Conservation (phyloP, 2,888 invertebrate species). For the Dasysyrphus albostriatus region DNA sequence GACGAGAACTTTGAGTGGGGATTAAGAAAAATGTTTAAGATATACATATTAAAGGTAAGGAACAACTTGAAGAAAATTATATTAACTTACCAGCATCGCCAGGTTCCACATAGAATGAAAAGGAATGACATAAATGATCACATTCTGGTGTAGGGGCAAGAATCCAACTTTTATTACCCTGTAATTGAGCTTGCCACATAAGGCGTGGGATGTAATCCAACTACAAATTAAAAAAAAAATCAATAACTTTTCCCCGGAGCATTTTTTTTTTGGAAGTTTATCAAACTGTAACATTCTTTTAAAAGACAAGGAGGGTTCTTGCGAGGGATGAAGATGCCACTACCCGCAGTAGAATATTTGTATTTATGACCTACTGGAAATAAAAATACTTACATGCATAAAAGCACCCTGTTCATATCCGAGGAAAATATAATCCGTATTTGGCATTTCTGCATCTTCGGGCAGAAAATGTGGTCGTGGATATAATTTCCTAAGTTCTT, state of each 20-base stretch:
- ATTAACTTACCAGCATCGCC: conserved; percentile 91
- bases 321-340: no score
- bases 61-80: no score
- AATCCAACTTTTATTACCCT: conserved; percentile 93
- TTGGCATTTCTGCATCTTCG: conserved; percentile 93
- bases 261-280: no score
- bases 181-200: conserved; percentile 97
- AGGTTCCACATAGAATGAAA: conserved; percentile 91
- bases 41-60: not conserved
- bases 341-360: no score
- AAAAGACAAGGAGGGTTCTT: no score
- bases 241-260: no score
- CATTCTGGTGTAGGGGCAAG: conserved; percentile 94
- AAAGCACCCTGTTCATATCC: conserved; percentile 95
- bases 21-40: not conserved
- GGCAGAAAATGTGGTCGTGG: conserved; percentile 93
- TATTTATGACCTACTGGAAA: not conserved
- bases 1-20: conserved; percentile 87
- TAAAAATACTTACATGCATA: conserved; percentile 90
- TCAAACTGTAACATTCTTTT: no score
- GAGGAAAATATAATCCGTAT: conserved; percentile 95
- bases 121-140: conserved; percentile 89
- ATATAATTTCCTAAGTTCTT: conserved; percentile 90
- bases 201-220: conserved; percentile 95
- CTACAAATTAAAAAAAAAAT: conserved; percentile 84